Evolutionary conservation across 2,113 vertebrate species (phyloP).

Genomic region (Zosterops hypoxanthus): DNA sequence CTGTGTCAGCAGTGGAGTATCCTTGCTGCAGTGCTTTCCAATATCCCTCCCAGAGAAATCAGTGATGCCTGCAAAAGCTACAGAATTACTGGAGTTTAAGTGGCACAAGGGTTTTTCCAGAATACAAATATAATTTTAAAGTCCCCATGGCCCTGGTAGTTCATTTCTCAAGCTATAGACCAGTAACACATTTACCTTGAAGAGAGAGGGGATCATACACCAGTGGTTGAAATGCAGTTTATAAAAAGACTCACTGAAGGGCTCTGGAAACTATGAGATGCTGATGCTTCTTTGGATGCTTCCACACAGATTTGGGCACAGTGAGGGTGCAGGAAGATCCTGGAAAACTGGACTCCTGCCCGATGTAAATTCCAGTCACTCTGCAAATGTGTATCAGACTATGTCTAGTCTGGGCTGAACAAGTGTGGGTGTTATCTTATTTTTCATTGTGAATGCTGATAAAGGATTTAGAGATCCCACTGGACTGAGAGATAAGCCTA

Average conservation of each 20-base stretch:
- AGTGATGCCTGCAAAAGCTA: not conserved
- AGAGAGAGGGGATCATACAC: not conserved
- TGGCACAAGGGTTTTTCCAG: not conserved
- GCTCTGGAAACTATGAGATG: not conserved
- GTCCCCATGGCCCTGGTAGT: not conserved
- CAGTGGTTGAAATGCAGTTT: not conserved
- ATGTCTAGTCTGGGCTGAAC: not conserved
- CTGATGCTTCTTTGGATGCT: not conserved
- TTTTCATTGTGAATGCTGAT: conserved; percentile 37
- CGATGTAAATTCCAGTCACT: not conserved
- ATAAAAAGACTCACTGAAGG: not conserved
- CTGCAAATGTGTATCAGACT: not conserved
- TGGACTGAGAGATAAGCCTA: conserved; percentile 40
- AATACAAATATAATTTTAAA: not conserved
- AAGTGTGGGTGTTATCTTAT: not conserved
- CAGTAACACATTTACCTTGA: not conserved
- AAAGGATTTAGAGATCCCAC: conserved; percentile 34
- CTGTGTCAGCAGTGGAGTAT: not conserved
- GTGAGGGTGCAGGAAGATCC: not conserved
- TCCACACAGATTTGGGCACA: not conserved
- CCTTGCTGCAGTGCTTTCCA: not conserved
- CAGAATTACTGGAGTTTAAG: not conserved
- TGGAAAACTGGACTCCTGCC: not conserved
- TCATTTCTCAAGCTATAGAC: not conserved
- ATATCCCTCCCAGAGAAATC: not conserved